Base-by-base conservation (phyloP, 2,888 invertebrate species). In the Sinelater perroti region DNA sequence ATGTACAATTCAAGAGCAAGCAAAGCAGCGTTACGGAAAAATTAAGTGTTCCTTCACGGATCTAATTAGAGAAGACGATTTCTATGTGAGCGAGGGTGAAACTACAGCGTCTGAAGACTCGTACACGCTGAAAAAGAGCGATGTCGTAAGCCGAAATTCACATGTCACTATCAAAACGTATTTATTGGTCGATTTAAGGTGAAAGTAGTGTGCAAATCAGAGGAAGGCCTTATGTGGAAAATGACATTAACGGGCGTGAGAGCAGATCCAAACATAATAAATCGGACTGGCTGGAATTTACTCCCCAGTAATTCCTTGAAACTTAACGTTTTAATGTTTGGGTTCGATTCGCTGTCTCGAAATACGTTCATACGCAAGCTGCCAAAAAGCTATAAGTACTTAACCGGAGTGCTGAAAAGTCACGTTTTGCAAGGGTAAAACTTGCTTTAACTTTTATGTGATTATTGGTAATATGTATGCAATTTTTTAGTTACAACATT, bases 261-360 rank as follows among this genome's bases (percentile, higher is more conserved):
- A 45, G 69, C 77, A 1, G 81, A 83, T 65, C 77, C 79, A 13
- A 69, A 74, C n/a, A 71, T 79, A 8, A 76, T 75, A 61, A 75
- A 79, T 30, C 72, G 75, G 38, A 70, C 72, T 7, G 79, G 74
- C 11, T 87, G 84, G 83, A 74, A 79, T 11, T 75, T 78, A 45
- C 72, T 83, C 16, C 78, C 81, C 0, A 54, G 70, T 7, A 77
- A 79, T 47, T 77, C 82, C 49, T 70, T 85, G 7, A 82, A 81
- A 40, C 70, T 87, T 33, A 93, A 92, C 73, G 87, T 95, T 0
- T 75, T 95, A 0, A 92, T 95, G 81, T 86, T 94, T 62, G 95
- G 93, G 0, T 90, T 93, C 68, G 96, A 97, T 78, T 95, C 96
- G 0, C 77, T 96, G 1, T 93, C 95, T 0, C 84, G 88, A 42